A percentile compares a stretch with the other conserved stretches of the same genome.
These are phyloP conservation scores for Hippopotamus amphibius DNA, from an alignment of 2,113 vertebrate genomes.

Conservation along the genomic window DNA sequence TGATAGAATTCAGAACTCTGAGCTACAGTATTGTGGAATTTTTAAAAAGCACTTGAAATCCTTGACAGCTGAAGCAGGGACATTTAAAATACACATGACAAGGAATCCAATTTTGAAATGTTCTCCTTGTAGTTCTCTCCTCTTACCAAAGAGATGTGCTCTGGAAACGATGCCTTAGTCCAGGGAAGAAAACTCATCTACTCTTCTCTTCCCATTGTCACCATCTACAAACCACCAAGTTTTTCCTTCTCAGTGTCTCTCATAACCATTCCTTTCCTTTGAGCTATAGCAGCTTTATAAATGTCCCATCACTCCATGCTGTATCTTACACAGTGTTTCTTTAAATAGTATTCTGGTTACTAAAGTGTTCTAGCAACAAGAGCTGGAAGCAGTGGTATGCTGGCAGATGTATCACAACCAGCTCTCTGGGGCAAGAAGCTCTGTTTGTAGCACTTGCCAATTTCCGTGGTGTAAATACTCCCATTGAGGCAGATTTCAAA, in stretches of 20 bases:
- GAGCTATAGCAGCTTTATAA: neutral
- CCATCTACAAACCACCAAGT: neutral
- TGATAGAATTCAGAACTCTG: constrained; percentile 19
- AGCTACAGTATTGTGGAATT: neutral
- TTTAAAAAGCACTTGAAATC: constrained; percentile 7
- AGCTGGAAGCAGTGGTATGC: neutral
- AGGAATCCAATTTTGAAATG: constrained; percentile 16
- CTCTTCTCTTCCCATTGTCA: neutral
- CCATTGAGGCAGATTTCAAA: neutral
- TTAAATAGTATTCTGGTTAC: neutral
- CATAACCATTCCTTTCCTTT: neutral
- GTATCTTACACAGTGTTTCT: neutral
- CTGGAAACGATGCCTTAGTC: neutral
- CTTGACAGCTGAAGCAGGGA: constrained; percentile 20
- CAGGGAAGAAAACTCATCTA: neutral
- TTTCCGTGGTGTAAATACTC: neutral
- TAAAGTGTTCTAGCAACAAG: neutral
- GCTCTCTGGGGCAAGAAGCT: neutral
- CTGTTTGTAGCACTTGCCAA: neutral
- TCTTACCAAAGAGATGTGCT: neutral
- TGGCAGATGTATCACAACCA: neutral
- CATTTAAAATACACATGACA: constrained; percentile 14
- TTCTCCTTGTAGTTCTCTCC: neutral
- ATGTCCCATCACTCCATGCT: neutral
- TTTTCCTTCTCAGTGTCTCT: neutral